Base-by-base conservation (phyloP, 2,113 vertebrate genomes). In the Sebastes schlegelii region DNA sequence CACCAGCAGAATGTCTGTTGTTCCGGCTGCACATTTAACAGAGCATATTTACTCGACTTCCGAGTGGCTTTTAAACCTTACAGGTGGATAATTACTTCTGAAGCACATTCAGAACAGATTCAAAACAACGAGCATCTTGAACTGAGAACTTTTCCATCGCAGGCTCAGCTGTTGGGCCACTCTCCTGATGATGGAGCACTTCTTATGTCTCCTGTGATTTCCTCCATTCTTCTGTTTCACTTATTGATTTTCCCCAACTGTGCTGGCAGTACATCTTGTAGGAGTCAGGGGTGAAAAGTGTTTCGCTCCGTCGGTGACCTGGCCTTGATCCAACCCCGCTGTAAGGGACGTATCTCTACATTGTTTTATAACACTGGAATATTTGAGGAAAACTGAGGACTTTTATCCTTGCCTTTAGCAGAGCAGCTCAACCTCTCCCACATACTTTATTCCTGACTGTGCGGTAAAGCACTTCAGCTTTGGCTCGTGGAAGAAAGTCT, bases 191-290 rank as follows among this genome's bases (percentile, higher is more conserved):
- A 63, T 55, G 45, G 52, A 57, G 67, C n/a, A 26, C 54, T 74
- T 48, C 16, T 45, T 60, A 17, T 16, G 12, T 64, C 64, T 77
- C 46, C 17, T 51, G 58, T 45, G n/a, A 43, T 57, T 68, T 55
- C 78, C 17, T 66, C 7, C 17, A 21, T 61, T 73, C 52, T 82
- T 61, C 43, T 70, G 26, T 74, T 82, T 49, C 76, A 51, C 26
- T 43, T 68, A 89, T 83, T 69, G 83, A 83, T 80, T 83, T 64
- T 61, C 63, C 70, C 43, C 19, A 4, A 8, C 19, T 51, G 57
- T 8, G 42, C 71, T 57, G 45, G 46, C 67, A 49, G 54, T 43
- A 80, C 75, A 85, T 55, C 55, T 64, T 74, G 66, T 49, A 54
- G 5, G 21, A 75, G 42, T 21, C 14, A 34, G 45, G n/a, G 54